Percentiles rank a stretch among this genome's conserved stretches.
These are phyloP conservation scores for Xiphias gladius DNA, from an alignment of 2,113 vertebrate species.

Conservation along the genomic window DNA sequence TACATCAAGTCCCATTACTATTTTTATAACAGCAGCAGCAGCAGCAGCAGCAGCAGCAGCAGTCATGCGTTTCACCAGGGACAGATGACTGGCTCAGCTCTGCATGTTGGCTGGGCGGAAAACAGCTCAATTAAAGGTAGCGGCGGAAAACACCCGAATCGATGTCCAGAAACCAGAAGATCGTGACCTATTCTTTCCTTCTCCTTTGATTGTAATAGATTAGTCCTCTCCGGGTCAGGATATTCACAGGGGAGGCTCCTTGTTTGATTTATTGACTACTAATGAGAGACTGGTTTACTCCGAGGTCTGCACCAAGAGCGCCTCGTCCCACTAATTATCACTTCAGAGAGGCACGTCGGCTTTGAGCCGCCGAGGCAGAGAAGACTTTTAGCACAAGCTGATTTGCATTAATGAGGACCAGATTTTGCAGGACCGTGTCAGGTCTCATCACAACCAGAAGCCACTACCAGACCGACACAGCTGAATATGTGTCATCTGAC, in stretches of 20 bases:
- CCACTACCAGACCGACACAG: neutral
- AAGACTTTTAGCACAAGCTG: conserved; percentile 34
- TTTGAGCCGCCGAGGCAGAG: conserved; percentile 44
- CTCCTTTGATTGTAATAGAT: neutral
- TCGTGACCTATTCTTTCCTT: neutral
- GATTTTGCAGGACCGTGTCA: neutral
- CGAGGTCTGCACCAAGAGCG: neutral
- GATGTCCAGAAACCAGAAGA: neutral
- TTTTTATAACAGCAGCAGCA: conserved; percentile 14
- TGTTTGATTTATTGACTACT: conserved; percentile 51
- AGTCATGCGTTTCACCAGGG: conserved; percentile 17
- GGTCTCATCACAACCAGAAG: neutral
- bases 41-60: conserved; percentile 9
- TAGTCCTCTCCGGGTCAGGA: conserved; percentile 14
- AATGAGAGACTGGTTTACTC: conserved; percentile 41
- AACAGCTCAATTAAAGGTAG: conserved; percentile 1
- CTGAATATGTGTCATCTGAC: neutral
- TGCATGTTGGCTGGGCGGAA: neutral
- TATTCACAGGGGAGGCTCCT: conserved; percentile 14
- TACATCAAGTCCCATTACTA: conserved; percentile 1
- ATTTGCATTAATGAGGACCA: conserved; percentile 17
- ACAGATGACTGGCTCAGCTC: neutral
- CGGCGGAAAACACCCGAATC: neutral
- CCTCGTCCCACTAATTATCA: conserved; percentile 51
- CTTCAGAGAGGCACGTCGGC: conserved; percentile 37